Evolutionary conservation across 2,888 invertebrate genomes (phyloP), one percentile per base, ranked within the genome.

Genomic region (Encarsia formosa): DNA sequence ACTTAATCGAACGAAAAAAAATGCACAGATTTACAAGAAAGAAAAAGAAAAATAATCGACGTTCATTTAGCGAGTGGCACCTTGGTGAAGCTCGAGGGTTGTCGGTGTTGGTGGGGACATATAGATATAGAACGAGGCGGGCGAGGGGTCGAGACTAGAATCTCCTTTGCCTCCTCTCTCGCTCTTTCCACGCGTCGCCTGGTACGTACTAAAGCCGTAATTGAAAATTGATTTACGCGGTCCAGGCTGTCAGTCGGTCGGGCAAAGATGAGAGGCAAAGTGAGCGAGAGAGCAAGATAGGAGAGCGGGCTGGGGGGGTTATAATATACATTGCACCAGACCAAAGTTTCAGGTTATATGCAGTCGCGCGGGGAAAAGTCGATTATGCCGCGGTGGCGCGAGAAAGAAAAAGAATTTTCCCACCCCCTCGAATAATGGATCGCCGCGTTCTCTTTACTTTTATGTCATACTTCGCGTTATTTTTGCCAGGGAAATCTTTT

Each of bases 171-270:
- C 38, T 34, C 34, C 45, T 39, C 47, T 37, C 45, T 39, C 39
- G 22, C 41, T 46, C 52, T 53, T 51, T 55, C 51, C 51, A 49
- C 45, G 44, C 51, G 49, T 52, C 48, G 51, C 48, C 44, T 45
- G 49, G 41, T 55, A 31, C 45, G 52, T 43, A 52, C 49, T 41
- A 49, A 56, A 52, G 45, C 52, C 69, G 70, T 76, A 76, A 76
- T 76, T 76, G 76, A 76, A 76, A 75, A 75, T 75, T 76, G 75
- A 76, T 76, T 76, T 75, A 75, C 73, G 73, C 68, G 73, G 72
- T 71, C 69, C 70, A 66, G 66, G 63, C 70, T 70, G 73, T 73
- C 73, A 73, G 71, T 68, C 64, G 66, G 62, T 63, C 59, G 63
- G 62, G 62, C 61, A 67, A 68, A 69, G 70, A 70, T 65, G 69